Base-by-base conservation (phyloP, 1,140 invertebrate species). In the Belonocnema kinseyi region DNA sequence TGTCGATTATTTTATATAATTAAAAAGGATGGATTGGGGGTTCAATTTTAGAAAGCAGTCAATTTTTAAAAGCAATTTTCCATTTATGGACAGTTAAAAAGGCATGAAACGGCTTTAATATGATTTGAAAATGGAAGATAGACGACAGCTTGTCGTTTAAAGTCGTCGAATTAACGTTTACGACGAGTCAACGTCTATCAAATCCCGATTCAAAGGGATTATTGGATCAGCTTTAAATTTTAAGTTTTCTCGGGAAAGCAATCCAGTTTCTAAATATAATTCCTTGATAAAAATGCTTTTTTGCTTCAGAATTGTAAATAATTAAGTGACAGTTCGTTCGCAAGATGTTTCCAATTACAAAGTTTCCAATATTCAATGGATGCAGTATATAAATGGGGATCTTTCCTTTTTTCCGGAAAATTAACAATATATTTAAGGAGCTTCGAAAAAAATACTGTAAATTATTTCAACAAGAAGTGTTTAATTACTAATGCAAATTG, bases 221-320 rank as follows among this genome's bases (percentile, higher is more conserved):
- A 82, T 82, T 72, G 77, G 50, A 75, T 83, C 52, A 79, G 21
- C 19, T 6, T 12, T 26, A 50, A 81, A 80, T 80, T 83, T 77
- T 80, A 74, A 73, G 50, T 52, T 54, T 46, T 14, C 70, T 61
- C 16, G 26, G 16, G 40, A 61, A 26, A 61, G 21, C 58, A 61
- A 61, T 61, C 33, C 40, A 14, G 13, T 40, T 26, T 33, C 33
- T 21, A 61, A 61, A 61, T 61, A 61, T 61, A 33, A 61, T 61
- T 33, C 33, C 58, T 61, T 33, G 21, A 33, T 13, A 13, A 61
- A 21, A 61, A 61, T 61, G 33, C 26, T 33, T 26, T 61, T 61
- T 21, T 58, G 13, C 2, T 61, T 26, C 16, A 61, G 21, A 12
- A 16, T 33, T 61, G 58, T 26, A 8, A 33, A 6, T 13, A 26